Evolutionary conservation across 2,888 invertebrate genomes (phyloP).

Genomic region (Brachypterus glaber): DNA sequence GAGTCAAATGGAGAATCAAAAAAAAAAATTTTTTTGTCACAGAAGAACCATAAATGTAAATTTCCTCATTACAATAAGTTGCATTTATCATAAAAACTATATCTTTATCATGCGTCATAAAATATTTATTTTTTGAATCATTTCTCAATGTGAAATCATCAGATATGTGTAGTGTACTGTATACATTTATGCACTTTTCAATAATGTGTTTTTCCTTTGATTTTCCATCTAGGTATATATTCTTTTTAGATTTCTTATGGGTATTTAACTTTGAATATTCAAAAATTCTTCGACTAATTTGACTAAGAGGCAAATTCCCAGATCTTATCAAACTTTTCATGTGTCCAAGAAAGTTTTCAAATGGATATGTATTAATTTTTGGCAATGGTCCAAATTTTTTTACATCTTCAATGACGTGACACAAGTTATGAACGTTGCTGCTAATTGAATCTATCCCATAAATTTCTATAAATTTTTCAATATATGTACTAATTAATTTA

Average conservation of each 20-base stretch:
- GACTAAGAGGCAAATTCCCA: slow-evolving; percentile 14
- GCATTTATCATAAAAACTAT: slow-evolving; percentile 7
- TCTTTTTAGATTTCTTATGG: not conserved
- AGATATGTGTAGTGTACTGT: not conserved
- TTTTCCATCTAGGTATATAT: not conserved
- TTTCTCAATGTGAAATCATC: slow-evolving; percentile 5
- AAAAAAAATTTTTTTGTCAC: slow-evolving; percentile 8
- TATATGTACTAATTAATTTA: slow-evolving; percentile 11
- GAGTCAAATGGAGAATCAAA: slow-evolving; percentile 8
- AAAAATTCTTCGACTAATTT: slow-evolving; percentile 11
- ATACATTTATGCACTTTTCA: no score
- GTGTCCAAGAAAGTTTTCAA: slow-evolving; percentile 13
- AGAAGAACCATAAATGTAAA: slow-evolving; percentile 5
- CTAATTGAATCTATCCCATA: slow-evolving; percentile 14
- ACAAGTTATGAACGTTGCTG: slow-evolving; percentile 17
- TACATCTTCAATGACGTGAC: slow-evolving; percentile 17
- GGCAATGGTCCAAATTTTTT: slow-evolving; percentile 14
- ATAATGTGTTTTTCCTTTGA: no score
- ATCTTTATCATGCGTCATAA: slow-evolving; percentile 7
- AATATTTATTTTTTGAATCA: slow-evolving; percentile 8
- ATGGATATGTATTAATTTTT: slow-evolving; percentile 12
- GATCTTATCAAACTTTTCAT: slow-evolving; percentile 10
- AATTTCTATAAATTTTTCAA: slow-evolving; percentile 13
- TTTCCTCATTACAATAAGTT: not conserved
- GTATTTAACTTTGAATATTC: slow-evolving; percentile 10